A percentile compares a stretch with the other conserved stretches of the same genome.
phyloP scores from a whole-genome alignment of 2,113 vertebrate species.

The Antechinus stuartii region DNA sequence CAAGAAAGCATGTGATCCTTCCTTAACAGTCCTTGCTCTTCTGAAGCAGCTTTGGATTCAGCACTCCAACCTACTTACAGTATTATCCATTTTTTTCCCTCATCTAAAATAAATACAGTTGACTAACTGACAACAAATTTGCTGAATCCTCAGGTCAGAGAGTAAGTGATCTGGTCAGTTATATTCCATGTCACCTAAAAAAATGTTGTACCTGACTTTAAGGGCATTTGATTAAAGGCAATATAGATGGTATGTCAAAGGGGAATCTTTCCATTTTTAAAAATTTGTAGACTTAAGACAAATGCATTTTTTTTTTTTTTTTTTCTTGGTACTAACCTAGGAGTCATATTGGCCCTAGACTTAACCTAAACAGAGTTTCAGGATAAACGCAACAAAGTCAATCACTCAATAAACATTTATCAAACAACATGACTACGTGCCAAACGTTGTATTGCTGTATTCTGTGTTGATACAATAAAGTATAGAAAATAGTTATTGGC shows the following conservation, averaged over 20 bases:
- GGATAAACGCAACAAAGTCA: not conserved
- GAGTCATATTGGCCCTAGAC: not conserved
- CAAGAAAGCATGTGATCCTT: conserved; percentile 2
- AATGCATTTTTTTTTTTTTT: not conserved
- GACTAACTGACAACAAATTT: not conserved
- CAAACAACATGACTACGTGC: not conserved
- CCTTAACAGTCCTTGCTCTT: not conserved
- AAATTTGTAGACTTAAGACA: not conserved
- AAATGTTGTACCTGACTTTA: conserved; percentile 1
- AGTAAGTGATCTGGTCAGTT: not conserved
- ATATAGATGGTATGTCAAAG: not conserved
- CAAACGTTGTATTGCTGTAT: not conserved
- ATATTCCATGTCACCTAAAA: not conserved
- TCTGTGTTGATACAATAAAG: not conserved
- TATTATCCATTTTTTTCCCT: not conserved
- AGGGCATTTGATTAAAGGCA: not conserved
- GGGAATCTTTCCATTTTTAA: not conserved
- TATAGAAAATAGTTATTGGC: not conserved
- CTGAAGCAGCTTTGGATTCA: conserved; percentile 3
- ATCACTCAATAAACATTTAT: not conserved
- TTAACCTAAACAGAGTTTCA: not conserved
- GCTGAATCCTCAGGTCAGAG: not conserved
- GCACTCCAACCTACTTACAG: not conserved
- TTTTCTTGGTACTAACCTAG: not conserved
- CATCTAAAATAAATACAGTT: not conserved